Evolutionary conservation across 2,113 vertebrate genomes (phyloP), one percentile per base, ranked within the genome.

Genomic region (Proterorhinus semilunaris): DNA sequence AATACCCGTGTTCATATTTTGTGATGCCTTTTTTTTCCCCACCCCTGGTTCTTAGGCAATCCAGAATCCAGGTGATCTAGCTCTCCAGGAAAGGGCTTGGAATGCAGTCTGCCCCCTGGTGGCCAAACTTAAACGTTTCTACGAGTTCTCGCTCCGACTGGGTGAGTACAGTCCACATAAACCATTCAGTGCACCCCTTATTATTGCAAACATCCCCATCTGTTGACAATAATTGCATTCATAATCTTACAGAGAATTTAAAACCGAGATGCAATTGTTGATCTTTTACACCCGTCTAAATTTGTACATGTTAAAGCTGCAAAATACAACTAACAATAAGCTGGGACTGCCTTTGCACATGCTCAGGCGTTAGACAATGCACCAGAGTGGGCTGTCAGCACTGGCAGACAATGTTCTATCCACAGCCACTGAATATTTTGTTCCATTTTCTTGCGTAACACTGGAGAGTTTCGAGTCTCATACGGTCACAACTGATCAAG

Each of bases 21-120:
- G 27, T 36, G 27, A 36, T 36, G 27, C 27, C 27, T 36, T 36
- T 36, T 36, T 36, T 4, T 36, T 36, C 4, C 2, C 21, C 27
- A 36, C 27, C 27, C 27, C 27, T 36, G 16, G 17, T 15, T 59
- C 27, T 36, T 78, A 97, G 96, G 96, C 96, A 74, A 97, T 96
- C 82, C 94, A 95, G 83, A 96, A 96, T 80, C 94, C 96, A 21
- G 93, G 92, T 17, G 95, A 97, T 88, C 90, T 94, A 21, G 93
- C 93, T 81, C 91, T 96, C 42, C 96, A 97, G 88, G 95, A 97
- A 85, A 94, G 94, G 77, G 96, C 96, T 62, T 97, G 96, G 96
- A 93, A 94, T 0, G 94, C 95, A 1, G 96, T 97, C 69, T 96
- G 95, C 85, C 96, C 96, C 43, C 89, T 96, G n/a, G 96, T 97